These are phyloP conservation scores for Eupsittula cactorum DNA, from an alignment of 2,113 vertebrate genomes.

Conservation along the genomic window DNA sequence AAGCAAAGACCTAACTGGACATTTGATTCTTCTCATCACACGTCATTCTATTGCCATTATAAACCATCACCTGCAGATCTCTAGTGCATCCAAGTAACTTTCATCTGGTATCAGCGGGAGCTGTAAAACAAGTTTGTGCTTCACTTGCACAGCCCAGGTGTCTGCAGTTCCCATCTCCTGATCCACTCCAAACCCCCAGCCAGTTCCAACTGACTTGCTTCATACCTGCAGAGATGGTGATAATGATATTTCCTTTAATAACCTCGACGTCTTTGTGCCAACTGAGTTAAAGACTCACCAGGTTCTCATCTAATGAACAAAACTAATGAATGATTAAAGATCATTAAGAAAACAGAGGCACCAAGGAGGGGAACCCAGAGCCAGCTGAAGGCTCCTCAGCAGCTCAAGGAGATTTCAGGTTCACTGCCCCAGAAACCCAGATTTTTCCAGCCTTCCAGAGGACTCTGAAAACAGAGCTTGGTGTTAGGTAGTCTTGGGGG, in stretches of 20 bases:
- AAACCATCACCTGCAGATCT: slow-evolving; percentile 9
- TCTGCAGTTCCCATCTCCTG: slow-evolving; percentile 37
- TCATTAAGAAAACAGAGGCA: not conserved
- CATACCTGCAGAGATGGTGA: slow-evolving; percentile 13
- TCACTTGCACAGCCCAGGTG: slow-evolving; percentile 57
- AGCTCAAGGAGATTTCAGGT: not conserved
- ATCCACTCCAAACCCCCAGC: not conserved
- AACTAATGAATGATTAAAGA: slow-evolving; percentile 13
- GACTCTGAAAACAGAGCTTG: not conserved
- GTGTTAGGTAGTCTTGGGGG: not conserved
- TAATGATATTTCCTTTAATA: not conserved
- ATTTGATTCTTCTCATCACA: not conserved
- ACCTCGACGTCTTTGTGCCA: not conserved
- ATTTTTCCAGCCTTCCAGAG: not conserved
- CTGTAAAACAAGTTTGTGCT: slow-evolving; percentile 48
- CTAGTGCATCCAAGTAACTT: slow-evolving; percentile 4
- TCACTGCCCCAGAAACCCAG: not conserved
- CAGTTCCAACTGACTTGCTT: not conserved
- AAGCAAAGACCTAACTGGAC: not conserved
- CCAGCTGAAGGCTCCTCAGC: not conserved
- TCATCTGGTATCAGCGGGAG: slow-evolving; percentile 50
- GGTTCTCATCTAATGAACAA: not conserved
- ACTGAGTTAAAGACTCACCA: not conserved
- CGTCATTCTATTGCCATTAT: not conserved
- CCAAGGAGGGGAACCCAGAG: not conserved